Conservation (phyloP, 2,888 invertebrate genomes). For the Clostera curtula region DNA sequence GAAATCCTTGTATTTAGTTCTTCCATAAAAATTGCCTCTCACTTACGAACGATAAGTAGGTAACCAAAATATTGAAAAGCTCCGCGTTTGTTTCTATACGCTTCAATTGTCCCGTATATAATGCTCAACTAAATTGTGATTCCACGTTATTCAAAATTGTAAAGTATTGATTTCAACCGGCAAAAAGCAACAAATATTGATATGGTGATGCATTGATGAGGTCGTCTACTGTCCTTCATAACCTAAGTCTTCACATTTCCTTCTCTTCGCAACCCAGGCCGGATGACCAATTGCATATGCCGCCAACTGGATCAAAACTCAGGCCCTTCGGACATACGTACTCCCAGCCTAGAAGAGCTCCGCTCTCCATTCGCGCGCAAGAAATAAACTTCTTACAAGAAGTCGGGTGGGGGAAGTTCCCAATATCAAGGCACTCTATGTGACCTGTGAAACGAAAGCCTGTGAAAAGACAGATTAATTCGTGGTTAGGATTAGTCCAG, state of each 20-base stretch:
- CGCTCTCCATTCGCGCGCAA: constrained; percentile 86
- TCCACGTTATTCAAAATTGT: too few relatives aligned
- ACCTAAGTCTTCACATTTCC: constrained; percentile 23
- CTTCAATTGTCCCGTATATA: too few relatives aligned
- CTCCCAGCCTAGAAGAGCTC: constrained; percentile 87
- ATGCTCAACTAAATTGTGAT: too few relatives aligned
- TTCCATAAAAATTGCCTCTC: too few relatives aligned
- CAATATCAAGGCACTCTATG: constrained; percentile 90
- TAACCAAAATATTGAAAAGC: too few relatives aligned
- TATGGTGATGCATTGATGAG: background rate
- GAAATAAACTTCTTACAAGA: constrained; percentile 95
- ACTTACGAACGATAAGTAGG: too few relatives aligned
- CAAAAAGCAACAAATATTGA: constrained; percentile 3
- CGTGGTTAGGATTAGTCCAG: constrained; percentile 21
- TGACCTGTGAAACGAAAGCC: constrained; percentile 57
- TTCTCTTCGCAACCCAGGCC: constrained; percentile 84
- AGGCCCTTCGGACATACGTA: constrained; percentile 91
- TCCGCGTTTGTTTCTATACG: too few relatives aligned
- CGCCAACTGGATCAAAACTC: constrained; percentile 91
- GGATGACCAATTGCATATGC: constrained; percentile 93
- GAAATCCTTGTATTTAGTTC: too few relatives aligned
- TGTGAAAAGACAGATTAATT: constrained; percentile 2
- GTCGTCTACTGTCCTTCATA: too few relatives aligned
- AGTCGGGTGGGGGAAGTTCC: constrained; percentile 92
- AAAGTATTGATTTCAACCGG: too few relatives aligned